Conservation (phyloP, 92 coral and sea anemone species). For the Bergia sp. region DNA sequence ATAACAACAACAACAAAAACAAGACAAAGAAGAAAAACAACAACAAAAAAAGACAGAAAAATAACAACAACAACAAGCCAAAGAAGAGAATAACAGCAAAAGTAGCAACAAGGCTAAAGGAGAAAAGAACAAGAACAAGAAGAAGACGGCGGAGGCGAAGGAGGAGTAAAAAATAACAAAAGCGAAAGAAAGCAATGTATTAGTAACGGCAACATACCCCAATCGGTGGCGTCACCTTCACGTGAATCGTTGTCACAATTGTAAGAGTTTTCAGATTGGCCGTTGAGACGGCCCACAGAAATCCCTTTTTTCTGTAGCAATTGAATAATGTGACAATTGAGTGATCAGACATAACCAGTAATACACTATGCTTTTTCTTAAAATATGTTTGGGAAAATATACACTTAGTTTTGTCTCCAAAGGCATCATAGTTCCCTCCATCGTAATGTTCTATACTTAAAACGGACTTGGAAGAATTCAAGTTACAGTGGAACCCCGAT, state of each 20-base stretch:
- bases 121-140: neutral
- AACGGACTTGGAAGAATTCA: neutral
- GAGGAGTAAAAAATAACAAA: neutral
- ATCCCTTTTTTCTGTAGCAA: slow-evolving; percentile 4
- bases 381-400: neutral
- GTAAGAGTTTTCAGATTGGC: neutral
- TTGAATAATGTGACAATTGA: neutral
- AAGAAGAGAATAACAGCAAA: neutral
- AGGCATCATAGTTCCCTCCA: too few relatives aligned
- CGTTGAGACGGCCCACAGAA: slow-evolving; percentile 17
- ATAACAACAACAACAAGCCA: neutral
- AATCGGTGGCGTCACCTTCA: neutral
- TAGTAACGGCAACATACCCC: neutral
- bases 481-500: neutral
- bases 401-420: neutral
- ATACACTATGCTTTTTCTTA: too few relatives aligned
- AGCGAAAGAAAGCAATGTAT: neutral
- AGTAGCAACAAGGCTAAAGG: too few relatives aligned
- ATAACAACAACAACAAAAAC: neutral
- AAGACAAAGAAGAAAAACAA: neutral
- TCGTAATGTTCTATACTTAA: neutral
- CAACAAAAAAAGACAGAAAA: too few relatives aligned
- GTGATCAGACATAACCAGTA: neutral
- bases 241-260: neutral
- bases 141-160: neutral